Conservation (phyloP, 2,888 invertebrate genomes). For the Pterostichus madidus region DNA sequence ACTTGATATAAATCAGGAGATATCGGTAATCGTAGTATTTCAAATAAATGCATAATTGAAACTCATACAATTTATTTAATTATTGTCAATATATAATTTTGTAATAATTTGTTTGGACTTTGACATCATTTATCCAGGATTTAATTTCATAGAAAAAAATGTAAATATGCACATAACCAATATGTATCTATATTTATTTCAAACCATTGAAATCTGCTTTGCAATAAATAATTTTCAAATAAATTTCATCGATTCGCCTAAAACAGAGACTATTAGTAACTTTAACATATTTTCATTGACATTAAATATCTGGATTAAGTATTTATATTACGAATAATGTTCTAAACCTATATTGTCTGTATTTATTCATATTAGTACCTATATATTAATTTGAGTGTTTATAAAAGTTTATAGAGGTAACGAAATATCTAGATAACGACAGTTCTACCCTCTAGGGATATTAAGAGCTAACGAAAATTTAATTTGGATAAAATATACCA, state of each 20-base stretch:
- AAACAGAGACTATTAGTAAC: background rate
- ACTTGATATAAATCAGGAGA: no score
- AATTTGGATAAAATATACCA: slow-evolving; percentile 6
- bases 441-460: background rate
- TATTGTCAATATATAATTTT: no score
- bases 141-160: slow-evolving; percentile 35
- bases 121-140: slow-evolving; percentile 3
- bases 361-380: no score
- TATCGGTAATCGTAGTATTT: no score
- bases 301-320: slow-evolving; percentile 50
- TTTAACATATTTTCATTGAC: slow-evolving; percentile 21
- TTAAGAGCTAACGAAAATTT: background rate
- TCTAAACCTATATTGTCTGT: no score
- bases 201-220: no score
- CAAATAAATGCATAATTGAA: no score
- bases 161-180: slow-evolving; percentile 29
- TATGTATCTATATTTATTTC: background rate
- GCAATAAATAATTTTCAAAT: background rate
- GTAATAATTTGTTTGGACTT: no score
- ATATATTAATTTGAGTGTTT: background rate
- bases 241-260: background rate
- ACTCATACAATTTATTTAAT: no score
- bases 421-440: slow-evolving; percentile 16
- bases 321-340: background rate
- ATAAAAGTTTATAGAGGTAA: slow-evolving; percentile 17